Evolutionary conservation across 2,113 vertebrate genomes (phyloP), one percentile per base, ranked within the genome.

Genomic region (Psettodes erumei): DNA sequence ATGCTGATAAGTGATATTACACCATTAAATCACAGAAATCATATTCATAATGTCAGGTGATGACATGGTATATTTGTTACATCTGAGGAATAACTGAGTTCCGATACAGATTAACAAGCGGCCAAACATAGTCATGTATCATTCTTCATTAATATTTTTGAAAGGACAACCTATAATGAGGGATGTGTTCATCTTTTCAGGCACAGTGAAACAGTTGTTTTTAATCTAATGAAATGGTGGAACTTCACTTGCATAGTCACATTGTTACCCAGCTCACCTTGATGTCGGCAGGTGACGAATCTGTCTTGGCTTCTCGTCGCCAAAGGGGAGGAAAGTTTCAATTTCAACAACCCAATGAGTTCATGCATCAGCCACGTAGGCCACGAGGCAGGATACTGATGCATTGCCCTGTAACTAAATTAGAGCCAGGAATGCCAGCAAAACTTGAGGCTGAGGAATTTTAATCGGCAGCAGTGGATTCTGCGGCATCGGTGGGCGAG

Each of bases 391-490:
- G 66, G 71, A 79, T 81, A 82, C 79, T 80, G 59, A 90, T 77
- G 75, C 19, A 19, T 33, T 32, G 37, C 54, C 48, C 83, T 69
- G 71, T 86, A 85, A 87, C 84, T 86, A 81, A 92, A 87, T 92
- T 90, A 90, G n/a, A 84, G 42, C 65, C 48, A 3, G 37, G 75
- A 75, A 56, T 25, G 47, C 51, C 66, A 23, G n/a, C 73, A 85
- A 80, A 89, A n/a, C 71, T 63, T 71, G 58, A 82, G 65, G n/a
- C 85, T 25, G 59, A 78, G 45, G 77, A 86, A 93, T 84, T 90
- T 88, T 77, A 86, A 86, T 90, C 69, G 75, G 40, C 62, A 33
- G 50, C 63, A 2, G 16, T 60, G 59, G 71, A 78, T 86, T 69
- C 62, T 63, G 68, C 76, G 23, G 71, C 77, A 76, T 86, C 86